phyloP scores from a whole-genome alignment of 2,888 invertebrate genomes.

The Athalia cordata region DNA sequence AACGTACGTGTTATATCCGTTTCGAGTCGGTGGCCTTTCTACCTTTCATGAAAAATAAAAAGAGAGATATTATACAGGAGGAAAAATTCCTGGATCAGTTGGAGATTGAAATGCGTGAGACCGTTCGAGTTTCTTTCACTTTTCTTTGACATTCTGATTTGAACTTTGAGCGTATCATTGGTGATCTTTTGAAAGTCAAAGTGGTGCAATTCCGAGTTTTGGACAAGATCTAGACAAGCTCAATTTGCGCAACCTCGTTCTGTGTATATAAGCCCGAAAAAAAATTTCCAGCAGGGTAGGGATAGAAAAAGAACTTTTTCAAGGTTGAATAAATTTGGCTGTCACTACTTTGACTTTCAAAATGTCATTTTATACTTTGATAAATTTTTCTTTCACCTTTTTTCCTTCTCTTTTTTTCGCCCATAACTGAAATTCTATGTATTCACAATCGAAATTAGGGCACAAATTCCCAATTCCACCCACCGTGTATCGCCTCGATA shows the following conservation, averaged over 20 bases:
- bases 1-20: too few relatives aligned
- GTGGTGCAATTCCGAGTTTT: conserved; percentile 32
- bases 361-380: conserved; percentile 16
- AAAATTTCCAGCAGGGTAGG: neutral
- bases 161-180: conserved; percentile 16
- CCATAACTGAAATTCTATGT: conserved; percentile 11
- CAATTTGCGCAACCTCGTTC: conserved; percentile 6
- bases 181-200: conserved; percentile 36
- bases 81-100: neutral
- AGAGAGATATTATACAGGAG: too few relatives aligned
- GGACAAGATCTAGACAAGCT: conserved; percentile 24
- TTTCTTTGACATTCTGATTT: conserved; percentile 35
- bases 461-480: conserved; percentile 1
- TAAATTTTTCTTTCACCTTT: neutral
- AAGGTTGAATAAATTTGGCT: conserved; percentile 19
- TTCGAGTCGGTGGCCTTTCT: too few relatives aligned
- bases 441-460: neutral
- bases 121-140: conserved; percentile 15
- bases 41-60: too few relatives aligned
- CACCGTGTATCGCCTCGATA: neutral
- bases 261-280: neutral
- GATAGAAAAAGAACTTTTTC: conserved; percentile 3
- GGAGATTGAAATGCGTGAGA: conserved; percentile 25
- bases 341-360: conserved; percentile 18
- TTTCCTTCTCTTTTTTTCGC: neutral